A percentile compares a stretch with the other conserved stretches of the same genome.
Conservation (phyloP, 2,113 vertebrate species). For the Otolemur garnettii region DNA sequence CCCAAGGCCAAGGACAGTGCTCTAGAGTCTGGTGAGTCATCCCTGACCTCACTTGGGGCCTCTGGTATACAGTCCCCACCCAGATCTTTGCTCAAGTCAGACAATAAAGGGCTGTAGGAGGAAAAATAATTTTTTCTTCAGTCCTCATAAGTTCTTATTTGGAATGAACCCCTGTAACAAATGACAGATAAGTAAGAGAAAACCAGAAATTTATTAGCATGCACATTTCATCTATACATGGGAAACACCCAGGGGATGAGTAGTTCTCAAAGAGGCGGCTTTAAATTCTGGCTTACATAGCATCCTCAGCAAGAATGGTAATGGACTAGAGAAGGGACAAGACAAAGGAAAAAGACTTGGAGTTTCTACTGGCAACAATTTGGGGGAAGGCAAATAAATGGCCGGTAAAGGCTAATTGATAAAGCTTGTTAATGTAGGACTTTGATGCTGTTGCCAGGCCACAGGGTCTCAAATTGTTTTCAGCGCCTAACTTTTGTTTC, state of each 20-base stretch:
- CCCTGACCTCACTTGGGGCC: background rate
- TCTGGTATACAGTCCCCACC: background rate
- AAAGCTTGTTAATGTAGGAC: background rate
- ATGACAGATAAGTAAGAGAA: background rate
- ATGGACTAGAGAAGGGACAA: background rate
- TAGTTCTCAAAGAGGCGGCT: background rate
- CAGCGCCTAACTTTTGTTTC: background rate
- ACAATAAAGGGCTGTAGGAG: background rate
- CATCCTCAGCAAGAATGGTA: background rate
- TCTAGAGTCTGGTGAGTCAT: slow-evolving; percentile 84
- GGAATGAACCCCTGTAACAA: background rate
- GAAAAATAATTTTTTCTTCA: background rate
- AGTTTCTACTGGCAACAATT: background rate
- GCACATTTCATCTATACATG: background rate
- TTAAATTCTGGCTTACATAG: background rate
- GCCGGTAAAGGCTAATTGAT: background rate
- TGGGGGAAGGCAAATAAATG: background rate
- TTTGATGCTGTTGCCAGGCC: background rate
- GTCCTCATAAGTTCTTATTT: background rate
- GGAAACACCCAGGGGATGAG: background rate
- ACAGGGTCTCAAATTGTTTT: background rate
- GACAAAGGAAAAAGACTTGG: background rate
- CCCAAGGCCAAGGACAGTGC: slow-evolving; percentile 74
- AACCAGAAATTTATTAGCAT: background rate
- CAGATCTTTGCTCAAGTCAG: background rate